phyloP scores from a whole-genome alignment of 2,113 vertebrate species.

The Thinocorus orbignyianus region DNA sequence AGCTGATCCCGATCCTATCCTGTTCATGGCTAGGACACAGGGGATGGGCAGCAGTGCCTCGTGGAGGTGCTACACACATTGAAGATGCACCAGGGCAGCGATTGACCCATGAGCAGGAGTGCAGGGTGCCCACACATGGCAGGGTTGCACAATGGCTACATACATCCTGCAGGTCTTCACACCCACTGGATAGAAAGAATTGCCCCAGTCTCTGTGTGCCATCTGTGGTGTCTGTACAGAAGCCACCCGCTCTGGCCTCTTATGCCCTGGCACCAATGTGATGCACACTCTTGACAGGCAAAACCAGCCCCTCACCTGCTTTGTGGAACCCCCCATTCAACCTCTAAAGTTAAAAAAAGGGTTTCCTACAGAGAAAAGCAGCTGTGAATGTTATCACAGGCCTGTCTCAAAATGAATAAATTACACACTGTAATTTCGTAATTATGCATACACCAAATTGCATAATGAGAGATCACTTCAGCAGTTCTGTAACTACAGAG shows the following conservation, averaged over 20 bases:
- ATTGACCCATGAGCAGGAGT: accelerated
- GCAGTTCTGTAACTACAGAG: background rate
- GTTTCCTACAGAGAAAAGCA: background rate
- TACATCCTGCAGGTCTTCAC: background rate
- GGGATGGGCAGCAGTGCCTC: background rate
- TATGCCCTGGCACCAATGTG: no score
- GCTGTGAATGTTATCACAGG: constrained; percentile 27
- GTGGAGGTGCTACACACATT: background rate
- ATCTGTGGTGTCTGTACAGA: background rate
- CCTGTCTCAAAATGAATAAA: constrained; percentile 42
- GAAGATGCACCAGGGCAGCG: background rate
- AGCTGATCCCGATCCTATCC: background rate
- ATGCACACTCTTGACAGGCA: background rate
- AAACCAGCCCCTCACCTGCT: background rate
- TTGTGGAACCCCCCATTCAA: background rate
- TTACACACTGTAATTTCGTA: constrained; percentile 17
- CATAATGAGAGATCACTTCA: constrained; percentile 21
- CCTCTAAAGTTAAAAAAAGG: background rate
- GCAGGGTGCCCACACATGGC: background rate
- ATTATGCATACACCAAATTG: constrained; percentile 16
- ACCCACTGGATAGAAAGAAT: background rate
- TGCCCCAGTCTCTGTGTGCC: background rate
- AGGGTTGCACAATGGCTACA: background rate
- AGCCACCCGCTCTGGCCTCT: background rate
- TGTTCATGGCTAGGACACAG: background rate